Percentiles rank a stretch among this genome's conserved stretches.
Conservation (phyloP, 2,797 vertebrate genomes). For the Xyrichtys novacula region DNA sequence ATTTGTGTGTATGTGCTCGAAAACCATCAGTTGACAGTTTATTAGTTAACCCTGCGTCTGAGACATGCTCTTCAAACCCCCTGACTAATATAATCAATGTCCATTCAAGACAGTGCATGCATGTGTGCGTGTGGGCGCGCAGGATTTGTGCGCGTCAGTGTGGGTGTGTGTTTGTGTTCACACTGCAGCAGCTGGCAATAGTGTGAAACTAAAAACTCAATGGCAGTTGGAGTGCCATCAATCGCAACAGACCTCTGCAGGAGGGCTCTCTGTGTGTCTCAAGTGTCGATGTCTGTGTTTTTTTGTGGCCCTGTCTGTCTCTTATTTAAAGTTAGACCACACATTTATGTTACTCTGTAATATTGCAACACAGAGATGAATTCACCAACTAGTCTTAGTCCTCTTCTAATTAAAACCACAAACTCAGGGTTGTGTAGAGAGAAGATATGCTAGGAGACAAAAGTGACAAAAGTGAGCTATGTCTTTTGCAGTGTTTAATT, state of each 20-base stretch:
- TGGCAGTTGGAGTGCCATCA: constrained; percentile 12
- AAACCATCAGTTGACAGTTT: constrained; percentile 13
- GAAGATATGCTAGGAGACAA: constrained; percentile 1
- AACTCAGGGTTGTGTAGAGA: not conserved
- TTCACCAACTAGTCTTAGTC: too few relatives aligned
- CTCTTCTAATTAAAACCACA: too few relatives aligned
- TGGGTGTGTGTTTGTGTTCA: not conserved
- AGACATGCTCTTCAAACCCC: constrained; percentile 45
- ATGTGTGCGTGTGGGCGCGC: not conserved
- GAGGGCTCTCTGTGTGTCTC: constrained; percentile 3
- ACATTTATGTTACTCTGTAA: not conserved
- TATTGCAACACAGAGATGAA: too few relatives aligned
- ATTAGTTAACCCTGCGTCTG: constrained; percentile 42
- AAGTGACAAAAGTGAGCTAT: not conserved
- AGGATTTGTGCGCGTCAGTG: constrained; percentile 9
- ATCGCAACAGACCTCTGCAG: constrained; percentile 17
- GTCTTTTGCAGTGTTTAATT: not conserved
- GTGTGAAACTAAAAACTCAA: constrained; percentile 6
- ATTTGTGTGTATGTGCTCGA: constrained; percentile 1
- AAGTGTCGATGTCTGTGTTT: not conserved
- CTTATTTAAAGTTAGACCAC: not conserved
- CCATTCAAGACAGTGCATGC: constrained; percentile 33
- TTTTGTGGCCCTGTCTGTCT: not conserved
- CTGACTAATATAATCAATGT: constrained; percentile 49
- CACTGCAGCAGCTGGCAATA: constrained; percentile 5